phyloP scores from a whole-genome alignment of 1,140 invertebrate species.

The Asobara japonica region DNA sequence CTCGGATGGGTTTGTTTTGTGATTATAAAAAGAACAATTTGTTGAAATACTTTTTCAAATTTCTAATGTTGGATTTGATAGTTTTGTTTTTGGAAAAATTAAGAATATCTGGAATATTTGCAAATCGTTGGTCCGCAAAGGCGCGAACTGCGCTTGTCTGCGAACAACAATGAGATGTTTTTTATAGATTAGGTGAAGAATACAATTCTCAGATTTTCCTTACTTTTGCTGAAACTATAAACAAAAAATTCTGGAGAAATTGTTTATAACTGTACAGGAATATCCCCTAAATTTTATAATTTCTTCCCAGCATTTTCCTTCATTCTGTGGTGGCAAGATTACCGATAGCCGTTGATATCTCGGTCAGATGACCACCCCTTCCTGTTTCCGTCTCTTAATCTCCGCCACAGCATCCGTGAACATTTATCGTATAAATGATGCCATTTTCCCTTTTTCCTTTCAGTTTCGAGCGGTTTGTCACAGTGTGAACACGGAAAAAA shows the following conservation, averaged over 20 bases:
- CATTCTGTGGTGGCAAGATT: background rate
- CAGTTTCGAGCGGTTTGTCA: slow-evolving; percentile 26
- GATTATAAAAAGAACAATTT: too few species aligned
- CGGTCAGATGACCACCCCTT: slow-evolving; percentile 50
- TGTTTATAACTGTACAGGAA: background rate
- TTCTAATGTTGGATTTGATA: too few species aligned
- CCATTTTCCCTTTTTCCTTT: slow-evolving; percentile 25
- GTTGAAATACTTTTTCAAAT: too few species aligned
- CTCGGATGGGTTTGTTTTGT: too few species aligned
- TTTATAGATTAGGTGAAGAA: too few species aligned
- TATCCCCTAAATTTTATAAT: background rate
- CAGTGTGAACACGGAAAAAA: background rate
- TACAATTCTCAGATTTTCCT: too few species aligned
- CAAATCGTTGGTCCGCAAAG: too few species aligned
- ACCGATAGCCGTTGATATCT: slow-evolving; percentile 40
- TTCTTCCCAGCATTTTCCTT: background rate
- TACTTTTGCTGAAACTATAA: background rate
- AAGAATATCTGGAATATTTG: too few species aligned
- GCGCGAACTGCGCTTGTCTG: too few species aligned
- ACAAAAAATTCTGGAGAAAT: background rate
- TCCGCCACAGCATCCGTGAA: slow-evolving; percentile 51
- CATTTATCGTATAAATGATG: slow-evolving; percentile 47
- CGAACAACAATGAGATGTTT: too few species aligned
- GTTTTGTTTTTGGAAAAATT: too few species aligned
- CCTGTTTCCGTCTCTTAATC: slow-evolving; percentile 58